Conservation (phyloP, 64 coral and sea anemone genomes). For the Actinia equina region DNA sequence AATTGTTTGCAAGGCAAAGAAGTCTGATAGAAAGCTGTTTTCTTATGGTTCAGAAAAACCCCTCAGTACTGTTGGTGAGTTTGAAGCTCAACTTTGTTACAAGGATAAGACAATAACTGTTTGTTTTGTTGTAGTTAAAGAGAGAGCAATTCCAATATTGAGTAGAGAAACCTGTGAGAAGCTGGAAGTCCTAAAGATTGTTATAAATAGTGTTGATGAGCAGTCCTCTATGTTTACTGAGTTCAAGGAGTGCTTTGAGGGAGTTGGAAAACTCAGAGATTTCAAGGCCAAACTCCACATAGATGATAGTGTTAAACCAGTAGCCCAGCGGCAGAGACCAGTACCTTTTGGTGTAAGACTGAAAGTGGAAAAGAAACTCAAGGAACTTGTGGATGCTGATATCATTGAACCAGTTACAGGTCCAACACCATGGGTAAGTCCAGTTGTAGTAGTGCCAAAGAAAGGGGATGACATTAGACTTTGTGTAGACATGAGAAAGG, state of each 20-base stretch:
- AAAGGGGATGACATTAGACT: neutral
- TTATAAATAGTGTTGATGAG: constrained; percentile 5
- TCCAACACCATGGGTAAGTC: constrained; percentile 24
- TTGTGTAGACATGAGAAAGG: neutral
- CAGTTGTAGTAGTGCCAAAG: constrained; percentile 10
- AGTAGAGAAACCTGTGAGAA: constrained; percentile 24
- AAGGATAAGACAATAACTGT: neutral
- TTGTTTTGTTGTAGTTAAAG: constrained; percentile 35
- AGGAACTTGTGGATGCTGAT: neutral
- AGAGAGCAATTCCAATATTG: constrained; percentile 21
- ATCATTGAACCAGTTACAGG: constrained; percentile 31
- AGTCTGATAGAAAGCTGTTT: constrained; percentile 7
- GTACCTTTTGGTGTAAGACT: constrained; percentile 1
- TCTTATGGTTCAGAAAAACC: constrained; percentile 25
- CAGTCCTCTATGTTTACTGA: constrained; percentile 2
- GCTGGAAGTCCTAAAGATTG: constrained; percentile 6
- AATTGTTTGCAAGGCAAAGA: constrained; percentile 1
- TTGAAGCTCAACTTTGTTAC: neutral
- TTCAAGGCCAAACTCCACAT: constrained; percentile 8
- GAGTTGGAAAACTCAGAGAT: constrained; percentile 28
- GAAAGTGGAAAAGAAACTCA: too few relatives aligned
- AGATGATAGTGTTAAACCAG: constrained; percentile 15
- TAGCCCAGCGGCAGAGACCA: neutral
- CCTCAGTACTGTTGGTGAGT: constrained; percentile 25
- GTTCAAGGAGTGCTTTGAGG: constrained; percentile 36